phyloP scores from a whole-genome alignment of 1,140 invertebrate genomes.

The Calycopis cecrops region DNA sequence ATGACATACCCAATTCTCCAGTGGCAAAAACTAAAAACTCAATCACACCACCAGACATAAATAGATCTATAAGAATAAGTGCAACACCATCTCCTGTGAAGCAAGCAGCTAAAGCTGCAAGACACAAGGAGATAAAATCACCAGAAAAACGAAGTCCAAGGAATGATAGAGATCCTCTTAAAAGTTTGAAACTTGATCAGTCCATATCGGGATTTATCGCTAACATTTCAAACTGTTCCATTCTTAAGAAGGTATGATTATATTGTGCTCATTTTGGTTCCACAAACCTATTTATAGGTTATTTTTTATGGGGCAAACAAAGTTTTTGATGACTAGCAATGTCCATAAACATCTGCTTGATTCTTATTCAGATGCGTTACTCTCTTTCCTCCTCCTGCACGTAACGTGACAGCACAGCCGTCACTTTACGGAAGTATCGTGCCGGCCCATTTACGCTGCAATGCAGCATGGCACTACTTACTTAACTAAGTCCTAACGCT shows the following conservation, averaged over 20 bases:
- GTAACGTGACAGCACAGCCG: too few species aligned
- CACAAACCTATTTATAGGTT: too few species aligned
- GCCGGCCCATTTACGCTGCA: too few species aligned
- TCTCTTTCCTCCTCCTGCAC: too few species aligned
- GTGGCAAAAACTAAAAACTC: conserved; percentile 20
- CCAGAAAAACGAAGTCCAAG: conserved; percentile 36
- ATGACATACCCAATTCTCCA: conserved; percentile 30
- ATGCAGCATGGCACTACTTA: too few species aligned
- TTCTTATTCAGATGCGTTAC: too few species aligned
- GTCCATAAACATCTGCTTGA: too few species aligned
- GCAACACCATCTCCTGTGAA: conserved; percentile 33
- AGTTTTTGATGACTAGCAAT: too few species aligned
- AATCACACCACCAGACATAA: conserved; percentile 25
- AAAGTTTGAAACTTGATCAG: conserved; percentile 44
- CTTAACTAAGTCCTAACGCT: too few species aligned
- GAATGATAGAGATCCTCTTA: conserved; percentile 42
- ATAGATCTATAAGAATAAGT: conserved; percentile 40
- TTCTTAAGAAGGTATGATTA: conserved; percentile 34
- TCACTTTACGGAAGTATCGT: too few species aligned
- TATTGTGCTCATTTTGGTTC: background rate
- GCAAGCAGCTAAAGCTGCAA: conserved; percentile 15
- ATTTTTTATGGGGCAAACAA: too few species aligned
- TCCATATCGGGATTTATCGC: conserved; percentile 36
- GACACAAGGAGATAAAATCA: conserved; percentile 29
- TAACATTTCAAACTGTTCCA: conserved; percentile 36